Evolutionary conservation across 2,113 vertebrate species (phyloP).

Genomic region (Strix aluco): DNA sequence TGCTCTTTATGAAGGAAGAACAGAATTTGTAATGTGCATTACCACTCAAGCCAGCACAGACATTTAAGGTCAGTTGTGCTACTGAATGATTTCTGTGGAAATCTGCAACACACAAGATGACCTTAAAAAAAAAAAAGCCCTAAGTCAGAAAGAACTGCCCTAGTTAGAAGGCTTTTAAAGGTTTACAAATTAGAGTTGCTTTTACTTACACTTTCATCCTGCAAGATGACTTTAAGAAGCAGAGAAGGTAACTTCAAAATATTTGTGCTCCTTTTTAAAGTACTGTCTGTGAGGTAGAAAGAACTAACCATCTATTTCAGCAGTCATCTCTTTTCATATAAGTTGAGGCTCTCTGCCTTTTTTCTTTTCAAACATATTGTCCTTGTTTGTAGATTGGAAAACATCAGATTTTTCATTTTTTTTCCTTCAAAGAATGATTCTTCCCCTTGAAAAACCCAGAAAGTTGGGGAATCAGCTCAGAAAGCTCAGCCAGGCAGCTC

Average conservation of each 20-base stretch:
- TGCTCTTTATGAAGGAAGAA: background rate
- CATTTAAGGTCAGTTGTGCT: background rate
- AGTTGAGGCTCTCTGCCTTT: background rate
- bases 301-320: background rate
- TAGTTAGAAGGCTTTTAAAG: background rate
- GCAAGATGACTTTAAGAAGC: background rate
- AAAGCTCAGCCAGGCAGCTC: background rate
- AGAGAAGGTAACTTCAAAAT: background rate
- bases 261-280: background rate
- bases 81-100: background rate
- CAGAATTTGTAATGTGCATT: background rate
- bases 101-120: background rate
- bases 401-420: accelerated
- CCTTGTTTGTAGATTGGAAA: background rate
- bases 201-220: background rate
- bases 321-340: background rate
- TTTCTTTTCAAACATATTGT: background rate
- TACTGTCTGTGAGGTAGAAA: background rate
- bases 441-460: background rate
- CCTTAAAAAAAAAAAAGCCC: background rate
- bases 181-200: background rate
- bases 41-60: background rate
- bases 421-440: background rate
- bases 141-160: background rate
- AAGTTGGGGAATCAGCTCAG: background rate